Evolutionary conservation across 2,888 invertebrate species (phyloP).

Genomic region (Luperina testacea): DNA sequence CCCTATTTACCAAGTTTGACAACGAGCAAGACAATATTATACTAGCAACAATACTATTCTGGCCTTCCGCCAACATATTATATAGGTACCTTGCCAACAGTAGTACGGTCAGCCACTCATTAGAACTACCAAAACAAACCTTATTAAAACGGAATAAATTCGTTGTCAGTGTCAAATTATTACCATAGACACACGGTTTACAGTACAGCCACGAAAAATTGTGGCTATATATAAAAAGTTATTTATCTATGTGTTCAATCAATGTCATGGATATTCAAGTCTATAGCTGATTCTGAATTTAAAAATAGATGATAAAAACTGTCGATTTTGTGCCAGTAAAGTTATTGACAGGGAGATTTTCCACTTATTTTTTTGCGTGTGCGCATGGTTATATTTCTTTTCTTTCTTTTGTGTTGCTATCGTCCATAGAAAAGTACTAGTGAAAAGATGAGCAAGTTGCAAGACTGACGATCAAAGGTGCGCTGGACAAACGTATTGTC

Average conservation of each 20-base stretch:
- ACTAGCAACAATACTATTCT: constrained; percentile 54
- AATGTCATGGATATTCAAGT: constrained; percentile 62
- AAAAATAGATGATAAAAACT: constrained; percentile 44
- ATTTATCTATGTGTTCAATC: constrained; percentile 53
- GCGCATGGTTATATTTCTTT: neutral
- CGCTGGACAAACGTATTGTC: neutral
- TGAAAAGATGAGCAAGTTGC: neutral
- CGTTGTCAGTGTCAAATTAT: constrained; percentile 24
- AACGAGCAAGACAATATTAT: constrained; percentile 44
- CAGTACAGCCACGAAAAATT: constrained; percentile 66
- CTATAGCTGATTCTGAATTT: constrained; percentile 34
- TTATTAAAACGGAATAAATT: neutral
- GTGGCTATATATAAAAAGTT: constrained; percentile 43
- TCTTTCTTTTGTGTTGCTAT: neutral
- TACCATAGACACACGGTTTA: constrained; percentile 5
- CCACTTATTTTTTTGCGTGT: neutral
- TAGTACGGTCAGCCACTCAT: constrained; percentile 24
- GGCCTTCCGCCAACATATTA: constrained; percentile 67
- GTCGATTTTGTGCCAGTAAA: constrained; percentile 30
- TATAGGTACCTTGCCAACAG: constrained; percentile 66
- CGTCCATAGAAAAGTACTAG: neutral
- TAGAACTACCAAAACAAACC: constrained; percentile 3
- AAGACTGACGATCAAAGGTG: no score
- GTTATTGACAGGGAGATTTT: constrained; percentile 46
- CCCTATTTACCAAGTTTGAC: constrained; percentile 44